Conservation (phyloP, 35 echinoderm and acorn worm species). For the Eucidaris tribuloides region DNA sequence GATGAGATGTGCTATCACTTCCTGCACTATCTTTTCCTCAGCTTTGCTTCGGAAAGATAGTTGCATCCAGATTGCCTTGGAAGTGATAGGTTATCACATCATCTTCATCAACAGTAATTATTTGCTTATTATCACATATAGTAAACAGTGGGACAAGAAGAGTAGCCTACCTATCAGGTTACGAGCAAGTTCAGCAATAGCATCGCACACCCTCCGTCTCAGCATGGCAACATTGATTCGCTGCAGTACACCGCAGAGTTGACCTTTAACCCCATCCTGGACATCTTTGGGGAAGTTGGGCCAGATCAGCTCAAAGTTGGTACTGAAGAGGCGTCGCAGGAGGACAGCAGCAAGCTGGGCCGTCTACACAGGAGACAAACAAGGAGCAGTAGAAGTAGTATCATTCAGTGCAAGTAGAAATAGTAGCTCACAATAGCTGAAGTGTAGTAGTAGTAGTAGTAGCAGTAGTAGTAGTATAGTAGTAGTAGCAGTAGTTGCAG, state of each 20-base stretch:
- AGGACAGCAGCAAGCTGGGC: slow-evolving; percentile 90
- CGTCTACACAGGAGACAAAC: slow-evolving; percentile 38
- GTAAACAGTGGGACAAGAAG: neutral
- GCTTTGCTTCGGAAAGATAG: no score
- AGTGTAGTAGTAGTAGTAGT: no score
- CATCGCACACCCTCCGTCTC: slow-evolving; percentile 78
- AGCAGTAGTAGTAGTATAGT: no score
- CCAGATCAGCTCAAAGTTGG: slow-evolving; percentile 74
- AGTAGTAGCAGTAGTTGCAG: no score
- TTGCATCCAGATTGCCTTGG: no score
- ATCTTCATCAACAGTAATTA: no score
- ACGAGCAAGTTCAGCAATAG: slow-evolving; percentile 76
- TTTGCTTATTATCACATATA: no score
- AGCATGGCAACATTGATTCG: slow-evolving; percentile 46
- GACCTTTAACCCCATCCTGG: slow-evolving; percentile 52
- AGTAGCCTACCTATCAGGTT: slow-evolving; percentile 80
- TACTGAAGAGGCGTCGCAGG: slow-evolving; percentile 68
- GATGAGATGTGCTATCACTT: no score
- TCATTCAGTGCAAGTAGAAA: no score
- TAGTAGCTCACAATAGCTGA: no score
- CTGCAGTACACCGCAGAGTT: slow-evolving; percentile 67
- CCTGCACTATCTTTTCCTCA: neutral
- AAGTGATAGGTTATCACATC: no score
- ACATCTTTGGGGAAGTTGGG: slow-evolving; percentile 43
- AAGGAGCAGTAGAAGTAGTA: no score